phyloP scores from a whole-genome alignment of 2,888 invertebrate genomes.

The Tipula vernalis region DNA sequence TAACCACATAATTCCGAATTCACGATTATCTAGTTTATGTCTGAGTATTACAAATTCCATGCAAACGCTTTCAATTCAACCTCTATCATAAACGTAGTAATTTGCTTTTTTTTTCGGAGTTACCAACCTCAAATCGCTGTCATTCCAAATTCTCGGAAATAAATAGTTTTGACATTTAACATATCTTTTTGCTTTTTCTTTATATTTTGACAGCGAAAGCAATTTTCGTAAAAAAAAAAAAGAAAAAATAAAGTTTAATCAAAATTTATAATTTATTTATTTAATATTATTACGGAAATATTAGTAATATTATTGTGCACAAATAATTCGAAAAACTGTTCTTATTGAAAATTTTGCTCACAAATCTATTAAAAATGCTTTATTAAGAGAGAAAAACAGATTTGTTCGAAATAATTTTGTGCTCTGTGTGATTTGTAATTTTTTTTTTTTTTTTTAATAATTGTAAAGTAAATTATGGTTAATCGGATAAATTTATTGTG shows the following conservation, averaged over 20 bases:
- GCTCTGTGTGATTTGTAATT: neutral
- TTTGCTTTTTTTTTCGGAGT: neutral
- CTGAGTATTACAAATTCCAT: too few species aligned
- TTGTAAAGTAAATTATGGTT: neutral
- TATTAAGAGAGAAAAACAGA: neutral
- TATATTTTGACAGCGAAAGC: conserved; percentile 4
- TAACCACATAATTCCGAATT: too few species aligned
- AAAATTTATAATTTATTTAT: neutral
- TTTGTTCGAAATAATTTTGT: neutral
- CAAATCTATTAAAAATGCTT: neutral
- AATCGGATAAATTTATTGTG: neutral
- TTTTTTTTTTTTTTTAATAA: neutral
- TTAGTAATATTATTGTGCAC: neutral
- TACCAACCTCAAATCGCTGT: neutral
- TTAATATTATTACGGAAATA: neutral
- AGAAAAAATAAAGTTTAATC: neutral
- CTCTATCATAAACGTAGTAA: too few species aligned
- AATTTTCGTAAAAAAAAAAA: neutral
- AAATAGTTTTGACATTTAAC: neutral
- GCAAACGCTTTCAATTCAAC: too few species aligned
- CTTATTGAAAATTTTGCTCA: neutral
- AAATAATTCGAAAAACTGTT: neutral
- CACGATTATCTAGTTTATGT: too few species aligned
- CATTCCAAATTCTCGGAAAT: neutral
- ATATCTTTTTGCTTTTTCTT: neutral